These are phyloP conservation scores for Aspidiotus destructor DNA, from an alignment of 2,888 invertebrate genomes.

Conservation along the genomic window DNA sequence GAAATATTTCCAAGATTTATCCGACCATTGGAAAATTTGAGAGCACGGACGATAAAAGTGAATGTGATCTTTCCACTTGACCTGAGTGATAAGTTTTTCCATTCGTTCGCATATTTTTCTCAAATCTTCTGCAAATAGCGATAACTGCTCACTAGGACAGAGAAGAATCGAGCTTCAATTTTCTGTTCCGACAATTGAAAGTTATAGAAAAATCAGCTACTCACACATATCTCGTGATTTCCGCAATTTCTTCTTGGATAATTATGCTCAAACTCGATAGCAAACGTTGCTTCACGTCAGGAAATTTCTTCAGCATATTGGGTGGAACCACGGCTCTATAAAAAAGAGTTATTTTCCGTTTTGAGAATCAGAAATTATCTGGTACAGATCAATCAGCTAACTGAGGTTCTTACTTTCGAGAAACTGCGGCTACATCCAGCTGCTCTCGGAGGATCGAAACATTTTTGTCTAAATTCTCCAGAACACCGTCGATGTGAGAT, in stretches of 20 bases:
- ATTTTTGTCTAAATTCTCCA: not conserved
- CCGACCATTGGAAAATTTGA: not conserved
- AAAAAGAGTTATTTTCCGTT: not conserved
- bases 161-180: not conserved
- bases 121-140: not conserved
- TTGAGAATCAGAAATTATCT: not conserved
- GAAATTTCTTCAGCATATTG: not conserved
- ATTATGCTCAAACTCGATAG: not conserved
- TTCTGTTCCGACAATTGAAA: not conserved
- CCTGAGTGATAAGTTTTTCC: not conserved
- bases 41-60: not conserved
- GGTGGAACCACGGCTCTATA: not conserved
- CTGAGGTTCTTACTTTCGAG: not conserved
- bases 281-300: conserved; percentile 1
- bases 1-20: conserved; percentile 4
- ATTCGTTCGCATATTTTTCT: conserved; percentile 3
- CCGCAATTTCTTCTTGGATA: not conserved
- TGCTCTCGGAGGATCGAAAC: not conserved
- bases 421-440: not conserved
- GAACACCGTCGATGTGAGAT: not conserved
- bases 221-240: not conserved
- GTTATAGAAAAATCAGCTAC: not conserved
- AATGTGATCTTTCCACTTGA: not conserved
- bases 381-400: not conserved
- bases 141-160: not conserved